phyloP scores from a whole-genome alignment of 2,113 vertebrate species.

The Mugil cephalus region DNA sequence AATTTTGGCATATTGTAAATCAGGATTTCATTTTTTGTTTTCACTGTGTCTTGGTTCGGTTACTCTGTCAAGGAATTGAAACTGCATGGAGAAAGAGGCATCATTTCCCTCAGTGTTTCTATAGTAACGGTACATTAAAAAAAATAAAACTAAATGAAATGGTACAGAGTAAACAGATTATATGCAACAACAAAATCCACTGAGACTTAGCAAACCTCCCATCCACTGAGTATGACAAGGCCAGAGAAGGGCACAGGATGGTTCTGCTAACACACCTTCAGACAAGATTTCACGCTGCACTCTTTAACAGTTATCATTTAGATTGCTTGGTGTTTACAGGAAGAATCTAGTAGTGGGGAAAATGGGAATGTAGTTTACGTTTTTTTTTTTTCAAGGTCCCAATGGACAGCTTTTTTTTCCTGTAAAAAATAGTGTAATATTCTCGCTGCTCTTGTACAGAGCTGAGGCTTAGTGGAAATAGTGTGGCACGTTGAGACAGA shows the following conservation, averaged over 20 bases:
- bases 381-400: not conserved
- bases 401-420: not conserved
- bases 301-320: not conserved
- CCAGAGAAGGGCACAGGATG: constrained; percentile 4
- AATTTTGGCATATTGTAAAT: not conserved
- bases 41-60: not conserved
- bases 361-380: not conserved
- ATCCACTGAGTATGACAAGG: not conserved
- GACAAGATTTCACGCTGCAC: not conserved
- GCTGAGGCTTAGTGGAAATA: not conserved
- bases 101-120: constrained; percentile 31
- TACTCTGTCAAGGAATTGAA: constrained; percentile 1
- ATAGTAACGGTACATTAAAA: constrained; percentile 29
- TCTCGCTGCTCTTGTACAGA: not conserved
- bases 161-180: constrained; percentile 3
- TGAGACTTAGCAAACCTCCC: constrained; percentile 10
- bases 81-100: not conserved
- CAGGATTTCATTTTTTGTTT: not conserved
- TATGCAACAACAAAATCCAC: constrained; percentile 4
- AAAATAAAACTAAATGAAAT: constrained; percentile 37
- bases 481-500: not conserved
- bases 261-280: not conserved
- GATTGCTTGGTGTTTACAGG: not conserved
- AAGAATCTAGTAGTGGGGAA: not conserved
- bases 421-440: not conserved